Evolutionary conservation across 1,140 invertebrate genomes (phyloP), one percentile per base, ranked within the genome.

Genomic region (Lepidotrigona ventralis): DNA sequence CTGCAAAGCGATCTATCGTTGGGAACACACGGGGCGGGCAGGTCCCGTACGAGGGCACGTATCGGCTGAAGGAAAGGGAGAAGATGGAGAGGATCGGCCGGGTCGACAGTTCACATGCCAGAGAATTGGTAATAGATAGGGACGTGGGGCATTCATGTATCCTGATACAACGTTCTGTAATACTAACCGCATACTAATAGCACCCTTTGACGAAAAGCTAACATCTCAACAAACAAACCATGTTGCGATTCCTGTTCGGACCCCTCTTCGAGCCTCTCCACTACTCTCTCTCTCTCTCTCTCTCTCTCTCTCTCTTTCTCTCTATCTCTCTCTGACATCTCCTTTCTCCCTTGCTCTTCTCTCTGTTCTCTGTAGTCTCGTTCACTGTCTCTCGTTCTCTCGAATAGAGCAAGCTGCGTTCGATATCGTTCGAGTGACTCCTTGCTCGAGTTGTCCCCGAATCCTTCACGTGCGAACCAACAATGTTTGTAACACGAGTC

Each of bases 141-240:
- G 72, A 73, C 53, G 14, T 26, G 60, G 81, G 56, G 74, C 71
- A 64, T 69, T 68, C 64, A 70, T 80, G 83, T 87, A 63, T 81
- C 75, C 66, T 54, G 85, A 87, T 87, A 79, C 85, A 79, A 71
- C 60, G 68, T 73, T 83, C 88, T 81, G 85, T 85, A 90, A 90
- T 91, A 90, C 91, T 90, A 91, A 92, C 90, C 88, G 90, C 90
- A 92, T 92, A 91, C 89, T 91, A 92, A 92, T 93, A 86, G 86
- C 81, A 83, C 79, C 88, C 90, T 91, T 92, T 93, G 91, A 91
- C 89, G 89, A 92, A 92, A 92, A 91, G 91, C 90, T 90, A 92
- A 91, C 91, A 91, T 90, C 90, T 90, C 87, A 83, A 88, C 82
- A 79, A 81, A 66, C 79, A 89, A 91, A 90, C 87, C 78, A 63